A percentile compares a stretch with the other conserved stretches of the same genome.
Evolutionary conservation across 2,113 vertebrate species (phyloP).

Genomic region (Sciurus niger): DNA sequence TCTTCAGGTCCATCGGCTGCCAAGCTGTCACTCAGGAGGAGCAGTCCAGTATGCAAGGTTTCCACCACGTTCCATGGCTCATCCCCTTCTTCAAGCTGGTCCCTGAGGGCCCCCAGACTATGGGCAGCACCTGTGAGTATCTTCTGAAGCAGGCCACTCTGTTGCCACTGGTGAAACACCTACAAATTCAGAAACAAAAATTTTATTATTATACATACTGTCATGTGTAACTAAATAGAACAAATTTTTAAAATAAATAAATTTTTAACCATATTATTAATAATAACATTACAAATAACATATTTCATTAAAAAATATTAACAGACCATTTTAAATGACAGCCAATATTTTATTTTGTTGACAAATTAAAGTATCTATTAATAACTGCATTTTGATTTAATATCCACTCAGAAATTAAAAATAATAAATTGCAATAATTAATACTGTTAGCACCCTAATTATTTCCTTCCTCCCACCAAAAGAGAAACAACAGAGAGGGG

Average conservation of each 20-base stretch:
- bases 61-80: constrained; percentile 31
- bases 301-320: neutral
- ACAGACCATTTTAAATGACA: neutral
- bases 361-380: neutral
- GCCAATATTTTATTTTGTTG: neutral
- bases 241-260: no score
- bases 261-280: neutral
- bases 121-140: constrained; percentile 58
- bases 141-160: constrained; percentile 58
- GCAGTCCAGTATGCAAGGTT: constrained; percentile 47
- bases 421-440: neutral
- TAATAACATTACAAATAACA: neutral
- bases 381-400: neutral
- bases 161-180: constrained; percentile 81
- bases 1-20: neutral
- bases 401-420: neutral
- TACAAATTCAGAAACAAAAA: constrained; percentile 63
- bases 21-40: constrained; percentile 71
- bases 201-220: no score
- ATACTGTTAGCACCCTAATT: fast-evolving
- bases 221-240: no score
- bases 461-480: neutral
- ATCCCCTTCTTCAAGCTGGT: constrained; percentile 34
- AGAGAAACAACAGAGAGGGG: neutral
- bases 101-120: constrained; percentile 43